Conservation (phyloP, 1,140 invertebrate genomes). For the Lycorma delicatula region DNA sequence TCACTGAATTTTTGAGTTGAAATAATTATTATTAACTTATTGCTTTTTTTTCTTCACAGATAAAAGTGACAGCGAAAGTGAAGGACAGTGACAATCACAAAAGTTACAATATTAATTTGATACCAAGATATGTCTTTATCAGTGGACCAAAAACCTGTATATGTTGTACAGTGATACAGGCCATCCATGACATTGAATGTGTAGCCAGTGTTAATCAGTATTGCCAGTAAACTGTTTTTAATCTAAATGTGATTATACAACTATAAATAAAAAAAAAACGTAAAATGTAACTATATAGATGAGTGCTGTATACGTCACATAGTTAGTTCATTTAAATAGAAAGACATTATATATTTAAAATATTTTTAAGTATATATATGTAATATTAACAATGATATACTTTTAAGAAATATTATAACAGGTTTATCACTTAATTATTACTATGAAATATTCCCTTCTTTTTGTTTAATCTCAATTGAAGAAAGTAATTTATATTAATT, state of each 20-base stretch:
- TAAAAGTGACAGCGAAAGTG: conserved; percentile 86
- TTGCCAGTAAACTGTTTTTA: background rate
- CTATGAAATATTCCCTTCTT: no score
- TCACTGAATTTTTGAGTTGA: background rate
- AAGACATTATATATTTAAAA: no score
- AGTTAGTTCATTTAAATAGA: no score
- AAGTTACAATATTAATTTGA: background rate
- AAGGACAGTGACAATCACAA: conserved; percentile 57
- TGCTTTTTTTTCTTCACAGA: conserved; percentile 50
- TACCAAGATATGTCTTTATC: background rate
- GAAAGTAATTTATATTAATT: background rate
- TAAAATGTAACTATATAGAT: no score
- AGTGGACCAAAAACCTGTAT: background rate
- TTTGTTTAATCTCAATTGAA: background rate
- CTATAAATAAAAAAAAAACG: background rate
- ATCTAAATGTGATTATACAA: background rate
- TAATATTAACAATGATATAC: no score
- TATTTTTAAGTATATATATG: no score
- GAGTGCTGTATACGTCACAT: no score
- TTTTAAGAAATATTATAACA: no score
- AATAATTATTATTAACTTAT: conserved; percentile 1
- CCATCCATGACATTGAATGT: background rate
- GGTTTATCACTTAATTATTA: no score
- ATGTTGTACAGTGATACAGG: background rate
- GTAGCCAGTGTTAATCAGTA: background rate